Conservation (phyloP, 2,113 vertebrate species). For the Columba livia region DNA sequence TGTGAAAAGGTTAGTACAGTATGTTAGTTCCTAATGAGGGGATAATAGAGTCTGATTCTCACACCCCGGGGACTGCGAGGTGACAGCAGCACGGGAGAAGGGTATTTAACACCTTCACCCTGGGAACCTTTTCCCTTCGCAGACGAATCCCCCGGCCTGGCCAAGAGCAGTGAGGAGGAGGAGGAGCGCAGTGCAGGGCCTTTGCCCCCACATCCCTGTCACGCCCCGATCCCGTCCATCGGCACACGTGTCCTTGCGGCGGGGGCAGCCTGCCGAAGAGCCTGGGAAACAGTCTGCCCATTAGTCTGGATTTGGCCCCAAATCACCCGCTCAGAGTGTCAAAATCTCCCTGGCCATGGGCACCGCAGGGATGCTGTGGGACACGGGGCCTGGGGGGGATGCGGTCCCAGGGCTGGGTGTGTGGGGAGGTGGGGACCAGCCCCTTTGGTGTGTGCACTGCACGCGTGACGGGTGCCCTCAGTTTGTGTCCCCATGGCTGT, state of each 20-base stretch:
- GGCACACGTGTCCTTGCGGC: background rate
- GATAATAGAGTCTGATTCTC: conserved; percentile 54
- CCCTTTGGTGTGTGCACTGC: rapidly evolving
- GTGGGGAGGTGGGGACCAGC: background rate
- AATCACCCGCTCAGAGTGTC: background rate
- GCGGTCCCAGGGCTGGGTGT: rapidly evolving
- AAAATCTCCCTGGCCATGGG: background rate
- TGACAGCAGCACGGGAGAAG: conserved; percentile 55
- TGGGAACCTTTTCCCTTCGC: conserved; percentile 32
- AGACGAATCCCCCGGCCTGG: background rate
- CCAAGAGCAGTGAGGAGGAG: background rate
- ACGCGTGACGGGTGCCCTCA: rapidly evolving
- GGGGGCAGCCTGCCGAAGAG: rapidly evolving
- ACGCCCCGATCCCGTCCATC: background rate
- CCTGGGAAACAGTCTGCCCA: background rate
- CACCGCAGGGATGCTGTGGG: rapidly evolving
- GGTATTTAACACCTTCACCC: conserved; percentile 41
- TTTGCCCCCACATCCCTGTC: conserved; percentile 4
- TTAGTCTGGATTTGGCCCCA: background rate
- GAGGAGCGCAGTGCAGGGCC: rapidly evolving
- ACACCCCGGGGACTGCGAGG: conserved; percentile 17
- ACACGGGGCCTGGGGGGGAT: rapidly evolving
- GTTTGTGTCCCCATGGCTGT: rapidly evolving
- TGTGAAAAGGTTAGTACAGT: conserved; percentile 53
- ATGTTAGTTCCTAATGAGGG: conserved; percentile 54